Evolutionary conservation across 1,140 invertebrate genomes (phyloP).

Genomic region (Phymastichus coffea): DNA sequence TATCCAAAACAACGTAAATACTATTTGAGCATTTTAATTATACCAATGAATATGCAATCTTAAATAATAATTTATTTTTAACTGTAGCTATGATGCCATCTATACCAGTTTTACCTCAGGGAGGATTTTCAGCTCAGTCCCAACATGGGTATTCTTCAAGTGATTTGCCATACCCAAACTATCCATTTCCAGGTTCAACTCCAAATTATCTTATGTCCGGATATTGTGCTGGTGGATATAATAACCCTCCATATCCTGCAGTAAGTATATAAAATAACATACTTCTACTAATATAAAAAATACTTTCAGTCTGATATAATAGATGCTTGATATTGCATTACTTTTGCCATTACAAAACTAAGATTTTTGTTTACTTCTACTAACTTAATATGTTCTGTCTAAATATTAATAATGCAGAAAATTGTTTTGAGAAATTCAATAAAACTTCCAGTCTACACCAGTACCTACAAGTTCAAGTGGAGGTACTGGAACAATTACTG

Average conservation of each 20-base stretch:
- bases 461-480: slow-evolving; percentile 56
- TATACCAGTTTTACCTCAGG: slow-evolving; percentile 7
- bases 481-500: slow-evolving; percentile 79
- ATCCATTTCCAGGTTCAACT: slow-evolving; percentile 36
- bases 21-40: neutral
- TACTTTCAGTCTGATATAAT: too few species aligned
- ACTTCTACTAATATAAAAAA: too few species aligned
- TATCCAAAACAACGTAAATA: slow-evolving; percentile 64
- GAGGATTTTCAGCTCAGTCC: neutral
- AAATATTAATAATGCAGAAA: too few species aligned
- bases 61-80: neutral
- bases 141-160: slow-evolving; percentile 17
- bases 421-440: too few species aligned
- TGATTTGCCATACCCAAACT: slow-evolving; percentile 49
- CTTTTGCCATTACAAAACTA: too few species aligned
- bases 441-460: slow-evolving; percentile 49
- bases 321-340: too few species aligned
- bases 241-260: slow-evolving; percentile 41
- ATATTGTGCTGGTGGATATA: slow-evolving; percentile 47
- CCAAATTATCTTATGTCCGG: slow-evolving; percentile 39
- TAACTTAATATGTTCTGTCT: too few species aligned
- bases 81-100: slow-evolving; percentile 14
- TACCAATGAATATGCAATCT: neutral
- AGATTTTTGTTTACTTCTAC: too few species aligned
- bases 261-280: slow-evolving; percentile 40